phyloP scores from a whole-genome alignment of 2,888 invertebrate genomes.

The Strigamia transsilvanica region DNA sequence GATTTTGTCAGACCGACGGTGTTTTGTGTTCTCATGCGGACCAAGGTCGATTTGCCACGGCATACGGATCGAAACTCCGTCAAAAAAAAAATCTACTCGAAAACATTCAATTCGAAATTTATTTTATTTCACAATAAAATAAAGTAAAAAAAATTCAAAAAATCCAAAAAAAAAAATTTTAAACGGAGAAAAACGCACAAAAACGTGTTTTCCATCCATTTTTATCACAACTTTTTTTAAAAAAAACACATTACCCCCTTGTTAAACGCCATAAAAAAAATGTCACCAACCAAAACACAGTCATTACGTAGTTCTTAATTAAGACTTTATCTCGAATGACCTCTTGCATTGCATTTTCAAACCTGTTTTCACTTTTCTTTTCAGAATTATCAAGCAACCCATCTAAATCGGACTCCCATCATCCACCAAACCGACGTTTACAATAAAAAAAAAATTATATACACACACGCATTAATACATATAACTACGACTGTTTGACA shows the following conservation, averaged over 20 bases:
- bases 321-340: conserved; percentile 40
- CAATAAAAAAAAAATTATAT: neutral
- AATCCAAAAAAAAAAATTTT: no score
- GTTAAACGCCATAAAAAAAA: conserved; percentile 5
- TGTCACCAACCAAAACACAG: conserved; percentile 3
- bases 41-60: no score
- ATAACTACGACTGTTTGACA: neutral
- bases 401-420: neutral
- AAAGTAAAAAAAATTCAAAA: no score
- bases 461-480: no score
- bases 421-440: neutral
- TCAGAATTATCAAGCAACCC: neutral
- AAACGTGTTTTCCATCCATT: neutral
- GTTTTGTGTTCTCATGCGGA: no score
- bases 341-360: conserved; percentile 11
- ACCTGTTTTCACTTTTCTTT: conserved; percentile 17
- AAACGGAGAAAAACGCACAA: no score
- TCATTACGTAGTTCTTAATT: conserved; percentile 14
- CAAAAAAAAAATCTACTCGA: no score
- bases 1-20: no score
- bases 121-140: no score
- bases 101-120: no score
- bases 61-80: no score
- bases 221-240: neutral
- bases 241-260: conserved; percentile 23